phyloP scores from a whole-genome alignment of 2,888 invertebrate genomes.

The Drosophila austrosaltans region DNA sequence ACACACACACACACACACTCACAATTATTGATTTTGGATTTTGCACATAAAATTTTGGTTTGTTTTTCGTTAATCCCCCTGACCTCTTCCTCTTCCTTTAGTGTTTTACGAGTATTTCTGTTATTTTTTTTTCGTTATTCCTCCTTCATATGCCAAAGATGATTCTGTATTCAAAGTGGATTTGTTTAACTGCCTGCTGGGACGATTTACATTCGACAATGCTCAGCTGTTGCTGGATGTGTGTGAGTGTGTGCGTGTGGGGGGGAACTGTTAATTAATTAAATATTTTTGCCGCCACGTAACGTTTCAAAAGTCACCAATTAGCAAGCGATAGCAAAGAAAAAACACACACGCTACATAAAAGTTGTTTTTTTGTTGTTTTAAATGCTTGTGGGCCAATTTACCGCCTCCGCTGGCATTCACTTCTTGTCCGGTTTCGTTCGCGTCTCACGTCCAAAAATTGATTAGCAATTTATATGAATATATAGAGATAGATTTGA shows the following conservation, averaged over 20 bases:
- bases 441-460: slow-evolving; percentile 55
- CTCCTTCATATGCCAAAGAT: slow-evolving; percentile 10
- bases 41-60: slow-evolving; percentile 52
- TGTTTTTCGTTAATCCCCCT: slow-evolving; percentile 20
- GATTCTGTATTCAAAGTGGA: neutral
- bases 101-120: slow-evolving; percentile 3
- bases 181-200: neutral
- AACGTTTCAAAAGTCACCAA: slow-evolving; percentile 34
- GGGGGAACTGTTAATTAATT: slow-evolving; percentile 9
- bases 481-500: no score
- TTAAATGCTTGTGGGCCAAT: slow-evolving; percentile 46
- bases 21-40: slow-evolving; percentile 73
- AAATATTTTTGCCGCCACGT: slow-evolving; percentile 43
- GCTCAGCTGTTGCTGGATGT: slow-evolving; percentile 9
- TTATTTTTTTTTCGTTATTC: slow-evolving; percentile 29
- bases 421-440: slow-evolving; percentile 49
- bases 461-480: no score
- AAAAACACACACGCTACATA: slow-evolving; percentile 27
- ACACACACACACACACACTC: slow-evolving; percentile 47
- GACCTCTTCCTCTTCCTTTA: neutral
- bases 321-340: slow-evolving; percentile 37
- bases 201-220: no score
- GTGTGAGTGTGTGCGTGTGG: neutral
- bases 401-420: neutral
- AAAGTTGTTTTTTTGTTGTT: slow-evolving; percentile 31